These are phyloP conservation scores for Solea solea DNA, from an alignment of 2,113 vertebrate genomes.

Conservation along the genomic window DNA sequence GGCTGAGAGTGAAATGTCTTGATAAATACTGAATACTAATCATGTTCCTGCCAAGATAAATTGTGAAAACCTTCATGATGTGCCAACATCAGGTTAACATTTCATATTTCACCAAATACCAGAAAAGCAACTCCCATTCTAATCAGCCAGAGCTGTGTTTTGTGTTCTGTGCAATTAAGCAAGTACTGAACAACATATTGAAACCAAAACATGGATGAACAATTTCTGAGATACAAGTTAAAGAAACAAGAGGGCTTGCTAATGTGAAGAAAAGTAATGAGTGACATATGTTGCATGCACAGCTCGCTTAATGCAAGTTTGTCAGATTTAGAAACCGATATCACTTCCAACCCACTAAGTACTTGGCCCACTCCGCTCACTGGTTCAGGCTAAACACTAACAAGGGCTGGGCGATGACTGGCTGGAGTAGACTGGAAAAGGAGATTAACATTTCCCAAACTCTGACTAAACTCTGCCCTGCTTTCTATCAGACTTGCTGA, in stretches of 20 bases:
- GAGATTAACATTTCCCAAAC: slow-evolving; percentile 45
- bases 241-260: not conserved
- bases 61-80: too few relatives aligned
- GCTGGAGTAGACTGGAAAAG: slow-evolving; percentile 27
- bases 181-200: not conserved
- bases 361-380: slow-evolving; percentile 19
- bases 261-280: slow-evolving; percentile 5
- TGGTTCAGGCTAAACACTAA: slow-evolving; percentile 48
- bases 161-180: not conserved
- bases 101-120: not conserved
- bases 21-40: too few relatives aligned
- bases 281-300: not conserved
- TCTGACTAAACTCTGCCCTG: slow-evolving; percentile 42
- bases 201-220: not conserved
- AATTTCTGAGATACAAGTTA: not conserved
- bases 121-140: not conserved
- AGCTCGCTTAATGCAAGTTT: slow-evolving; percentile 4
- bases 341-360: slow-evolving; percentile 22
- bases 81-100: not conserved
- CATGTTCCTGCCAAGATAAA: too few relatives aligned
- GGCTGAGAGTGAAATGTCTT: too few relatives aligned
- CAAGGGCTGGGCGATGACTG: slow-evolving; percentile 28
- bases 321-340: slow-evolving; percentile 29
- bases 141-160: not conserved
- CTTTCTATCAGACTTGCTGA: slow-evolving; percentile 1